phyloP scores from a whole-genome alignment of 2,888 invertebrate genomes.

The Holacanthella duospinosa region DNA sequence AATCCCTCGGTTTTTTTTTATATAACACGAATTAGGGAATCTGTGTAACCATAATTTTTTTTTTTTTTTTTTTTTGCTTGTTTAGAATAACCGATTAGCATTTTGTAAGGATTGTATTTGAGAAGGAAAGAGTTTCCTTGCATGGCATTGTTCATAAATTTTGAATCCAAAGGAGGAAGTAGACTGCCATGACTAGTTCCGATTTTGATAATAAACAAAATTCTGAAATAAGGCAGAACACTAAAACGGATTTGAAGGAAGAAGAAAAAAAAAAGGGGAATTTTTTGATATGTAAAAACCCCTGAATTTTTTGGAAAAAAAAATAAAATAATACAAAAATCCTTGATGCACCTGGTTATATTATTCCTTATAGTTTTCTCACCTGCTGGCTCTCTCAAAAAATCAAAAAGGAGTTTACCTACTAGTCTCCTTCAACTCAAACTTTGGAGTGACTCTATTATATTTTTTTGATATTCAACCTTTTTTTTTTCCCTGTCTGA shows the following conservation, averaged over 20 bases:
- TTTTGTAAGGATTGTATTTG: neutral
- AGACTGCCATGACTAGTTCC: neutral
- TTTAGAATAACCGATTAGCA: neutral
- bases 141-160: neutral
- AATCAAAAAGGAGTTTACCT: neutral
- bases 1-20: too few species aligned
- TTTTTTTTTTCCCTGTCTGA: conserved; percentile 7
- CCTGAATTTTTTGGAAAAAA: conserved; percentile 10
- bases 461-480: neutral
- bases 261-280: conserved; percentile 11
- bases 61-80: neutral
- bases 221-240: conserved; percentile 2
- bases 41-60: too few species aligned
- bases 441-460: neutral
- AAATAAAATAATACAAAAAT: neutral
- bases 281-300: conserved; percentile 17
- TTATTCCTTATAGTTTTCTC: neutral
- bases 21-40: too few species aligned
- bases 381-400: neutral
- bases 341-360: conserved; percentile 1
- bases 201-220: neutral
- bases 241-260: neutral
- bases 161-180: neutral
- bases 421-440: too few species aligned
- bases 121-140: neutral